Base-by-base conservation (phyloP, 2,113 vertebrate species). In the Serranochromis macrocephalus region DNA sequence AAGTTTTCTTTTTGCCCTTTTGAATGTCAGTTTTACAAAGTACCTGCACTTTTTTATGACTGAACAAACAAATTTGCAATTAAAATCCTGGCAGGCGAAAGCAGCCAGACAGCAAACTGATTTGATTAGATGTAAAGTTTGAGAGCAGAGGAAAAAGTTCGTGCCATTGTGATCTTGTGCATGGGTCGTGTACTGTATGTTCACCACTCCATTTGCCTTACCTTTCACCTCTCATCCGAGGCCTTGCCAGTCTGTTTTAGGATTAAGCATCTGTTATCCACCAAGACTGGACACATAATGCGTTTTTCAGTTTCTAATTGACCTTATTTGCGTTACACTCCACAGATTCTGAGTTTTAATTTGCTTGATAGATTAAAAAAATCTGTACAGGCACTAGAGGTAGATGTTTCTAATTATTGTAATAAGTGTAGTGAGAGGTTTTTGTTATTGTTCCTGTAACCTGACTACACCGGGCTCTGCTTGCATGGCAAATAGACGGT, bases 181-280 rank as follows among this genome's bases (percentile, higher is more conserved):
- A 89, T 86, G 75, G 86, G 45, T 93, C 81, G 80, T 36, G 4
- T 53, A 78, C 53, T 84, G n/a, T 89, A 24, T 83, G 83, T 85
- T 17, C 85, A 68, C 78, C 81, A 80, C 94, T 93, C 54, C 83
- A 81, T 93, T 89, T 93, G 93, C 93, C 94, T 94, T 94, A 92
- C 82, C 91, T 78, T 66, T n/a, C 47, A 87, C 85, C 57, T 94
- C 81, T 88, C 79, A 91, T 92, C 71, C 24, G 92, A 95, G 91
- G 93, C 94, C 93, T 94, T 94, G 49, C 57, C 85, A 87, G 85
- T 93, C 91, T 90, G 58, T 57, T 58, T 14, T n/a, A 66, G 82
- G 78, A 83, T 84, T 63, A 57, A 79, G 26, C n/a, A 47, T 86
- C 86, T 83, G 40, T 82, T 73, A 80, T 82, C 31, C 55, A 66